phyloP scores from a whole-genome alignment of 1,140 invertebrate species.

The Aleiodes sp. region DNA sequence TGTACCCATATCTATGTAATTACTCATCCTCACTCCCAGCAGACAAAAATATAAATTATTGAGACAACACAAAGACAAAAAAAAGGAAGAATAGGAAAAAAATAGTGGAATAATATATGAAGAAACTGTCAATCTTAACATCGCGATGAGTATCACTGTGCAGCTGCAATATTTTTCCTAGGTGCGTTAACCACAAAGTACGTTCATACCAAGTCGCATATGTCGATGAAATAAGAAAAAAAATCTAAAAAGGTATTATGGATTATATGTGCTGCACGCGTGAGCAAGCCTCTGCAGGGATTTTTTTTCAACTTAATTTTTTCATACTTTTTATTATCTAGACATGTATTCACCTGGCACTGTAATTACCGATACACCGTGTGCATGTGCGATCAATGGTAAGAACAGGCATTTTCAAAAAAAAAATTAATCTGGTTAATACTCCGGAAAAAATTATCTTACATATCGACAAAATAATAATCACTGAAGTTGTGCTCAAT shows the following conservation, averaged over 20 bases:
- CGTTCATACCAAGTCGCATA: neutral
- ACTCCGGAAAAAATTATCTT: too few species aligned
- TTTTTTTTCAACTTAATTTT: neutral
- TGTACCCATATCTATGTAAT: too few species aligned
- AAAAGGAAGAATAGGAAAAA: too few species aligned
- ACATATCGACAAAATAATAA: too few species aligned
- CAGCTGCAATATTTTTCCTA: constrained; percentile 16
- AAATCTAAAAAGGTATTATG: neutral
- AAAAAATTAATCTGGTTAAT: constrained; percentile 4
- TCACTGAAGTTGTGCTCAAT: too few species aligned
- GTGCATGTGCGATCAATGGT: neutral
- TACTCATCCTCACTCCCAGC: too few species aligned
- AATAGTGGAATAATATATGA: too few species aligned
- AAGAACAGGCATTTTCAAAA: neutral
- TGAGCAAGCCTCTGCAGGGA: neutral
- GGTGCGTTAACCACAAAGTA: constrained; percentile 1
- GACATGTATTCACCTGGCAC: constrained; percentile 13
- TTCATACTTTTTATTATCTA: neutral
- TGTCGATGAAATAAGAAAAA: neutral
- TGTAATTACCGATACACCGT: neutral
- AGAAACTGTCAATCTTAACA: neutral
- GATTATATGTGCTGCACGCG: neutral
- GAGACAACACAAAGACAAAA: too few species aligned
- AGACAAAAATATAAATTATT: too few species aligned
- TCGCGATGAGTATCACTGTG: neutral